Base-by-base conservation (phyloP, 2,113 vertebrate genomes). In the Trogon surrucura region DNA sequence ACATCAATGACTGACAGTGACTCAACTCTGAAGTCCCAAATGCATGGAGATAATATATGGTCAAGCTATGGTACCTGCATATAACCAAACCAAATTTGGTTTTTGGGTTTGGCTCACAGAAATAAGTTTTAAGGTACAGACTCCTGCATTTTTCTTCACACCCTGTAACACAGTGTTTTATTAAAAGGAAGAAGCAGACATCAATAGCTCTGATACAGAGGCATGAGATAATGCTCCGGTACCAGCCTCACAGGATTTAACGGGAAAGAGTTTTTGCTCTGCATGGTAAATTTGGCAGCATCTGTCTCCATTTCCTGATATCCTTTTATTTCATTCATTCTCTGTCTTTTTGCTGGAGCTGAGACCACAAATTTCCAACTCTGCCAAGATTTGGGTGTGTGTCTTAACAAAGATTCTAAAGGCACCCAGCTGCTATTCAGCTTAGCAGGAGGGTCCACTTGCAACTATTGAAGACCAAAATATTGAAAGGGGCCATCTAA, bases 11-110 rank as follows among this genome's bases (percentile, higher is more conserved):
- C 38, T 64, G 54, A 66, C 7, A 21, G 30, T 53, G 51, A 36
- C 41, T 78, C 16, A 70, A 10, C 23, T 73, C 45, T 77, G 32
- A 54, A 88, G 17, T 66, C n/a, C 16, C 9, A 80, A 32, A 32
- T 3, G 3, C 13, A 32, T 2, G 1, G 4, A 17, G 1, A 64
- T 62, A 18, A 71, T 62, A 18, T 29, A n/a, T 16, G 9, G 53
- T 29, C 11, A 54, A 12, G 7, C 6, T 8, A 69, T 27, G 11
- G n/a, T 30, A 18, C 18, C 36, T 65, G 7, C 10, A 7, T 47
- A 16, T 45, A 78, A 74, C 15, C 26, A 70, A 29, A 6, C 2
- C 22, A 73, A 66, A 78, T 45, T 56, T 1, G 7, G 56, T 30
- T 23, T 65, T 54, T 82, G 11, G 13, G 65, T 60, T 47, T 53